phyloP scores from a whole-genome alignment of 2,113 vertebrate species.

The Charadrius vociferus region DNA sequence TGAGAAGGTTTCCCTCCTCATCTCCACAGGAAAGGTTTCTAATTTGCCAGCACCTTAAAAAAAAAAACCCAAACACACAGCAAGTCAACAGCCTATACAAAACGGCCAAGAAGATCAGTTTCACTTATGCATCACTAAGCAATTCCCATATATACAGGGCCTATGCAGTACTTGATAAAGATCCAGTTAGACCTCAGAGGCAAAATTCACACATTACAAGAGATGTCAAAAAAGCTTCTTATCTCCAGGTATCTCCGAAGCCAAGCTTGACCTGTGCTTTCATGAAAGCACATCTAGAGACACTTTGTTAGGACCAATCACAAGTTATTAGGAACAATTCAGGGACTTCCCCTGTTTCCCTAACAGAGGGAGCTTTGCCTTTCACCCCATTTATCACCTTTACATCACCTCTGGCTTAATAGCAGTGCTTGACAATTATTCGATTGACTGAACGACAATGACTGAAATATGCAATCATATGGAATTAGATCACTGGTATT shows the following conservation, averaged over 20 bases:
- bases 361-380: neutral
- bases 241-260: neutral
- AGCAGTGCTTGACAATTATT: accelerated
- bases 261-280: neutral
- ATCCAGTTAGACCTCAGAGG: neutral
- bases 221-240: neutral
- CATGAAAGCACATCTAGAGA: neutral
- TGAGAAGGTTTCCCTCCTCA: neutral
- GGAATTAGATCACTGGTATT: neutral
- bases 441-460: neutral
- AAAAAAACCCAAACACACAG: neutral
- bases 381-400: neutral
- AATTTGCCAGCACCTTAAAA: neutral
- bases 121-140: neutral
- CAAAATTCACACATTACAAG: neutral
- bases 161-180: neutral
- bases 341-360: neutral
- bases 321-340: neutral
- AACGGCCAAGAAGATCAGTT: neutral
- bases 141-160: neutral
- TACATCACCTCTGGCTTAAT: neutral
- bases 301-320: neutral
- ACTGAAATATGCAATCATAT: neutral
- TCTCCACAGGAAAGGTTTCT: neutral
- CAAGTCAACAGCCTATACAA: neutral